Conservation (phyloP, 2,113 vertebrate species). For the Oreochromis niloticus region DNA sequence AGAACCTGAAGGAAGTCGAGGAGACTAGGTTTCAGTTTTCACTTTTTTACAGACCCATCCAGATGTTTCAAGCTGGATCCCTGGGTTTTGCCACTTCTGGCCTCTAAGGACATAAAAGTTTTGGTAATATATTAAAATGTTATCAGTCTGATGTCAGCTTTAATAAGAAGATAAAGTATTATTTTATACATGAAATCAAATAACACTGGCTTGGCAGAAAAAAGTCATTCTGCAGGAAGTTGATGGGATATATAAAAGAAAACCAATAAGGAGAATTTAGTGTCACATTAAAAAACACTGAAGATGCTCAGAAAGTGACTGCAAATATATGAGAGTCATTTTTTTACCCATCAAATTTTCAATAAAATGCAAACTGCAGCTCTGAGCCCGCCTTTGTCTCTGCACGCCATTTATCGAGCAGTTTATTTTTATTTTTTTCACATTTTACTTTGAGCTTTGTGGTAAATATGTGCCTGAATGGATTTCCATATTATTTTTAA, state of each 20-base stretch:
- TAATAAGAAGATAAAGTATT: neutral
- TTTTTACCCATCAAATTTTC: neutral
- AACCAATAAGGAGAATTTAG: neutral
- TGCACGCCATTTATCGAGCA: neutral
- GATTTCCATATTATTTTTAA: neutral
- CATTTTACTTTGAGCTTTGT: neutral
- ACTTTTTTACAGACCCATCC: neutral
- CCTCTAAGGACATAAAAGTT: neutral
- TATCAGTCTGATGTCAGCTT: neutral
- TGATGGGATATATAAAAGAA: neutral
- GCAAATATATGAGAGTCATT: neutral
- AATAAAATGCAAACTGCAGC: neutral
- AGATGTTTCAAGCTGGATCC: neutral
- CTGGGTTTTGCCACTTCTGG: neutral
- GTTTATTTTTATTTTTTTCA: no score
- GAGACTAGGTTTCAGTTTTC: neutral
- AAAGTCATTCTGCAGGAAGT: neutral
- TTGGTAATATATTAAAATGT: neutral
- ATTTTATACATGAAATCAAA: neutral
- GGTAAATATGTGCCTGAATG: neutral
- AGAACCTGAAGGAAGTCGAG: neutral
- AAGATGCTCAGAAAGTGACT: neutral
- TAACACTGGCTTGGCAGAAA: neutral
- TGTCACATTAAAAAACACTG: neutral
- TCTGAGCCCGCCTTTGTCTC: neutral